Percentiles rank a stretch among this genome's conserved stretches.
Conservation (phyloP, 2,888 invertebrate species). For the Omphaloscelis lunosa region DNA sequence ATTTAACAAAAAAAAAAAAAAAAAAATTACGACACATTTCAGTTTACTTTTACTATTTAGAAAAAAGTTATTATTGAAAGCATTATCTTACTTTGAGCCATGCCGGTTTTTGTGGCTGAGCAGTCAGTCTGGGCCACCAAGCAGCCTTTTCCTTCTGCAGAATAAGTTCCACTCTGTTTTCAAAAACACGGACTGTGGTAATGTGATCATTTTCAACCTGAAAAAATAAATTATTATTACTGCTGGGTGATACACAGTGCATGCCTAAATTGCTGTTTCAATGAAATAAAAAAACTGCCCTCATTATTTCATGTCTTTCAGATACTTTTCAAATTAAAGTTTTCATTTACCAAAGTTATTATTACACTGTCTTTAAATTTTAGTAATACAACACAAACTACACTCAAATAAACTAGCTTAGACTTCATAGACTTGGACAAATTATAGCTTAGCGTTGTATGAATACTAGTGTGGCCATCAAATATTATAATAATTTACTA, state of each 20-base stretch:
- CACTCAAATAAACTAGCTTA: no score
- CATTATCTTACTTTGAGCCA: slow-evolving; percentile 93
- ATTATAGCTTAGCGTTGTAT: not conserved
- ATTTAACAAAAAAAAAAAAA: no score
- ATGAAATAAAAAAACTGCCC: no score
- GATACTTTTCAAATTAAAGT: no score
- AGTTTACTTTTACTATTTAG: not conserved
- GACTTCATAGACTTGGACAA: not conserved
- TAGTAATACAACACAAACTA: no score
- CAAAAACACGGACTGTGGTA: slow-evolving; percentile 90
- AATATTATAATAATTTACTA: not conserved
- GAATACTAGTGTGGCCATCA: not conserved
- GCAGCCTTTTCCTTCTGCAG: slow-evolving; percentile 92
- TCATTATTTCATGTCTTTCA: no score
- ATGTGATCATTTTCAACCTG: slow-evolving; percentile 74
- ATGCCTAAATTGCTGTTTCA: no score
- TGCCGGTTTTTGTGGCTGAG: slow-evolving; percentile 95
- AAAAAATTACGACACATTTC: no score
- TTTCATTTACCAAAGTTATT: no score
- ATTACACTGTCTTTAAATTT: no score
- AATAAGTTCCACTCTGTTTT: slow-evolving; percentile 94
- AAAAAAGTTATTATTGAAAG: not conserved
- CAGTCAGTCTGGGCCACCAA: slow-evolving; percentile 96
- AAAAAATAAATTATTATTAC: not conserved
- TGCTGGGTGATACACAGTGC: no score